These are phyloP conservation scores for Ips typographus DNA, from an alignment of 1,140 invertebrate species.

Conservation along the genomic window DNA sequence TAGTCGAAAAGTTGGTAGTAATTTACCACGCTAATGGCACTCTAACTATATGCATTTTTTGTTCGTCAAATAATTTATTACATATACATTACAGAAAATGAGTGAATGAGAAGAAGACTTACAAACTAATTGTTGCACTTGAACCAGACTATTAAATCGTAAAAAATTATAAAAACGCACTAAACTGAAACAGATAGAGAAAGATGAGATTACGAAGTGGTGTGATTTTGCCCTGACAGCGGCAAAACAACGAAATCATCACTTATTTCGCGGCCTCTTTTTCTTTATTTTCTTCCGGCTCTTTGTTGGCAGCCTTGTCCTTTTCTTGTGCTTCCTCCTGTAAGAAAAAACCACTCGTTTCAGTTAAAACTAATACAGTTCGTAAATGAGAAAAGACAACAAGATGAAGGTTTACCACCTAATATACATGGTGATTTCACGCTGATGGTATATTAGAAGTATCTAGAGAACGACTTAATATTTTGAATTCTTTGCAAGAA, in stretches of 20 bases:
- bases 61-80: not conserved
- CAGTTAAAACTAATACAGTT: not conserved
- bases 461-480: too few relatives aligned
- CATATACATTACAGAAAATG: too few relatives aligned
- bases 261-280: constrained; percentile 63
- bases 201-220: constrained; percentile 30
- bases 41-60: constrained; percentile 8
- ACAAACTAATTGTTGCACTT: constrained; percentile 48
- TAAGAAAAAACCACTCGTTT: constrained; percentile 26
- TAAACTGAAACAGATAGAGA: constrained; percentile 32
- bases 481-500: too few relatives aligned
- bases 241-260: constrained; percentile 32
- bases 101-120: constrained; percentile 22
- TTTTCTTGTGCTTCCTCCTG: constrained; percentile 67
- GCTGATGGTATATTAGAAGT: too few relatives aligned
- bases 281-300: constrained; percentile 72
- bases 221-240: constrained; percentile 42
- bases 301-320: constrained; percentile 65
- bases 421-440: constrained; percentile 4
- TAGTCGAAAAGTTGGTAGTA: constrained; percentile 4
- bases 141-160: constrained; percentile 36
- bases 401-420: not conserved
- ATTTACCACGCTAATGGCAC: constrained; percentile 23
- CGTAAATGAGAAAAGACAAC: not conserved
- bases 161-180: constrained; percentile 24